Conservation (phyloP, 2,888 invertebrate species). For the Aphidoletes aphidimyza region DNA sequence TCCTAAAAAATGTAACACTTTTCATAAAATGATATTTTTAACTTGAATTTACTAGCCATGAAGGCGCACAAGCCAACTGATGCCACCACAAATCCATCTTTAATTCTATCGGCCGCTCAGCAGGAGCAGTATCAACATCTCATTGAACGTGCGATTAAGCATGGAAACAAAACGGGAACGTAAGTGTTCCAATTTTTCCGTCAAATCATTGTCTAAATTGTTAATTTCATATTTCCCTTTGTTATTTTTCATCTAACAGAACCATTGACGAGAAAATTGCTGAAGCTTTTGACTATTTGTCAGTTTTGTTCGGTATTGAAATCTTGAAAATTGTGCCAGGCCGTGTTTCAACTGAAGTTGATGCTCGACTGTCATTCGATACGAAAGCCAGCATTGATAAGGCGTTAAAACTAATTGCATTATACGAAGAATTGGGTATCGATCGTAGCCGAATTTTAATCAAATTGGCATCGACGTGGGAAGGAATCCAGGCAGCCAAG, state of each 20-base stretch:
- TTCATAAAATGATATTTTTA: conserved; percentile 21
- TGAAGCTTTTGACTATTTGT: conserved; percentile 91
- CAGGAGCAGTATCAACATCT: conserved; percentile 93
- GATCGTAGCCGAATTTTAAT: conserved; percentile 93
- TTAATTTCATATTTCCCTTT: background rate
- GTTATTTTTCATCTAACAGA: no score
- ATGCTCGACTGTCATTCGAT: conserved; percentile 92
- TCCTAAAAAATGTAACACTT: no score
- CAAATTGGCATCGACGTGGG: conserved; percentile 99
- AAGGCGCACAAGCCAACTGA: conserved; percentile 97
- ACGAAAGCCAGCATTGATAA: conserved; percentile 90
- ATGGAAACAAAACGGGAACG: conserved; percentile 78
- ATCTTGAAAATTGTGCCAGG: conserved; percentile 98
- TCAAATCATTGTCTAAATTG: background rate
- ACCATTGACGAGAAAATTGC: conserved; percentile 78
- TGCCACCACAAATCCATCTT: conserved; percentile 98
- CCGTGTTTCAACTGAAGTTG: conserved; percentile 95
- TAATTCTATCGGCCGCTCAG: conserved; percentile 93
- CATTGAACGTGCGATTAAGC: conserved; percentile 88
- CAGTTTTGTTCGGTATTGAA: conserved; percentile 95
- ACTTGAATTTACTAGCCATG: conserved; percentile 77
- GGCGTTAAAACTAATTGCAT: conserved; percentile 85
- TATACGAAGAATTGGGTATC: conserved; percentile 92
- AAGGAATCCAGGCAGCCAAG: conserved; percentile 98
- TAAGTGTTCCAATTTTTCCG: conserved; percentile 63